These are phyloP conservation scores for Beroe forskalii DNA, from an alignment of 37 sponge, comb jelly and placozoan species.

Conservation along the genomic window DNA sequence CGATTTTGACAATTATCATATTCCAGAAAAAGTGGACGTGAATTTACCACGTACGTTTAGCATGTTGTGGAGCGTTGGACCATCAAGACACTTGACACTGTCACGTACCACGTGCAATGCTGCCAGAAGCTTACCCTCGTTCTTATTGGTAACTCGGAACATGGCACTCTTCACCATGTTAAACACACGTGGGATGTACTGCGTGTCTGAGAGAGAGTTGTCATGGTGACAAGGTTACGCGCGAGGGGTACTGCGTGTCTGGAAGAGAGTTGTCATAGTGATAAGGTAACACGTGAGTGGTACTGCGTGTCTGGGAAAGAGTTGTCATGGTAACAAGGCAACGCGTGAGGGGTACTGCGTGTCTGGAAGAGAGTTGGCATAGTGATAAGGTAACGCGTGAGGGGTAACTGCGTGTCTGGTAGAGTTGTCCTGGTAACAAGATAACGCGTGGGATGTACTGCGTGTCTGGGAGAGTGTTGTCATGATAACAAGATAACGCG, in stretches of 20 bases:
- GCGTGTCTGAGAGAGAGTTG: background rate
- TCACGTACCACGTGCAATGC: constrained; percentile 28
- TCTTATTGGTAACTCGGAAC: constrained; percentile 61
- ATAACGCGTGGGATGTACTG: constrained; percentile 60
- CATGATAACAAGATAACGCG: background rate
- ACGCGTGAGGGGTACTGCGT: too few species aligned
- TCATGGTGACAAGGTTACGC: background rate
- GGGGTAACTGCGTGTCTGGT: too few species aligned
- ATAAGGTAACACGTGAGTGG: too few species aligned
- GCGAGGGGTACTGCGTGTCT: too few species aligned
- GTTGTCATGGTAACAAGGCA: too few species aligned
- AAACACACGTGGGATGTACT: constrained; percentile 57
- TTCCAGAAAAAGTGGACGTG: too few species aligned
- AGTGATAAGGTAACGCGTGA: too few species aligned
- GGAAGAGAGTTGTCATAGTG: too few species aligned
- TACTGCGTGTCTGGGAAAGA: too few species aligned
- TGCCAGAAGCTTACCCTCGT: constrained; percentile 56
- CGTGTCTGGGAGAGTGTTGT: background rate
- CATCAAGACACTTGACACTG: constrained; percentile 42
- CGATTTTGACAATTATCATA: too few species aligned
- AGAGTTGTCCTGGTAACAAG: too few species aligned
- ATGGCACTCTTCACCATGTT: constrained; percentile 65
- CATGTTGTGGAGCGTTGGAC: constrained; percentile 51
- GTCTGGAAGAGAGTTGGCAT: too few species aligned
- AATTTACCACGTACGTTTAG: constrained; percentile 15